Conservation (phyloP, 1,140 invertebrate genomes). For the Tribolium castaneum region DNA sequence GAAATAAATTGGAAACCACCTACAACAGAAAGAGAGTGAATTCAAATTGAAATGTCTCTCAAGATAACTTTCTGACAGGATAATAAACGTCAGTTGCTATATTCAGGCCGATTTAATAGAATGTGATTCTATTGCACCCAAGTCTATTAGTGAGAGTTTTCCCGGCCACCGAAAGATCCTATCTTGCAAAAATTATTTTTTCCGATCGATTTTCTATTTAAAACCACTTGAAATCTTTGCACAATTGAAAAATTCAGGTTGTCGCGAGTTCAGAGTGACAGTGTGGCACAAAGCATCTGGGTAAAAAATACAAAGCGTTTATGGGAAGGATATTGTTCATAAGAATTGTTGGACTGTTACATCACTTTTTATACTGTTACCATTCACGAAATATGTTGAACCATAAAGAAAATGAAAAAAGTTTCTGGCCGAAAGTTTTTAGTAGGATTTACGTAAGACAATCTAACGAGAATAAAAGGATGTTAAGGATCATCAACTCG, state of each 20-base stretch:
- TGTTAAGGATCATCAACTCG: conserved; percentile 24
- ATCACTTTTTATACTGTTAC: conserved; percentile 26
- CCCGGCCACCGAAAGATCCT: background rate
- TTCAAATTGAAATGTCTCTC: conserved; percentile 32
- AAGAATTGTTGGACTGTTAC: conserved; percentile 16
- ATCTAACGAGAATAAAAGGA: background rate
- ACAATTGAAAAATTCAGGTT: too few relatives aligned
- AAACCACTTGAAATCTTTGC: too few relatives aligned
- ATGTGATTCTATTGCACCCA: conserved; percentile 5
- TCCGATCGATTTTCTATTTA: background rate
- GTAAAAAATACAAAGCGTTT: background rate
- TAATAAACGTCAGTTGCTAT: conserved; percentile 22
- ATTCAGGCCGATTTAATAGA: conserved; percentile 26
- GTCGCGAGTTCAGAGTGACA: too few relatives aligned
- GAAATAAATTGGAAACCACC: conserved; percentile 26
- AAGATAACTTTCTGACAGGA: conserved; percentile 26
- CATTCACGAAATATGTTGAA: conserved; percentile 20
- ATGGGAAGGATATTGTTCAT: background rate
- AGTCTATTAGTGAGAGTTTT: conserved; percentile 3
- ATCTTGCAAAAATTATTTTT: background rate
- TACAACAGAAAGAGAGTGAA: conserved; percentile 17
- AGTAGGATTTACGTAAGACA: background rate
- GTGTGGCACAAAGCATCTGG: background rate
- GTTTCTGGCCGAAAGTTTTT: conserved; percentile 6
- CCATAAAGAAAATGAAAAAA: conserved; percentile 15